These are phyloP conservation scores for Spatulosminthurus flaviceps DNA, from an alignment of 2,888 invertebrate genomes.

Conservation along the genomic window DNA sequence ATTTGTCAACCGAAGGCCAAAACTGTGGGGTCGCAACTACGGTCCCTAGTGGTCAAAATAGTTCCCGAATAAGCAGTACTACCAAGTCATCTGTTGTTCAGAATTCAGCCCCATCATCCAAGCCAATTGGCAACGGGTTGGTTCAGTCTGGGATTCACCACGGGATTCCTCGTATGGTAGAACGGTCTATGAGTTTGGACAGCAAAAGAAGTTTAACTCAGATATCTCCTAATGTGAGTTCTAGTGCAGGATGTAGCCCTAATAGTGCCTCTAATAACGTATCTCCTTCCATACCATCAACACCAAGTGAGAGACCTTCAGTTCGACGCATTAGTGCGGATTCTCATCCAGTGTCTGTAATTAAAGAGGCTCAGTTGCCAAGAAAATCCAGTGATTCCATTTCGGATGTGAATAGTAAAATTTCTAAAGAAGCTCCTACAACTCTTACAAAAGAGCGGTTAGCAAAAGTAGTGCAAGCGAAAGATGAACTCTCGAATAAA, in stretches of 20 bases:
- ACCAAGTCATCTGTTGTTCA: constrained; percentile 36
- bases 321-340: constrained; percentile 61
- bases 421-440: constrained; percentile 30
- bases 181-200: constrained; percentile 62
- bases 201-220: constrained; percentile 54
- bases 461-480: constrained; percentile 31
- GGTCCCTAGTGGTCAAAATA: constrained; percentile 25
- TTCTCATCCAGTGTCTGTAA: constrained; percentile 42
- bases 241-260: constrained; percentile 41
- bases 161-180: constrained; percentile 59
- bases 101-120: constrained; percentile 36
- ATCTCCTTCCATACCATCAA: constrained; percentile 29
- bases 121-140: constrained; percentile 1
- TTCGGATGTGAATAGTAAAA: constrained; percentile 20
- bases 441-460: constrained; percentile 28
- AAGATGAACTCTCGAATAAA: constrained; percentile 43
- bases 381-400: constrained; percentile 39
- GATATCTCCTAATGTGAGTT: constrained; percentile 31
- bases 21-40: neutral
- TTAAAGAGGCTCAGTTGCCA: constrained; percentile 40
- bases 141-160: constrained; percentile 50
- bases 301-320: constrained; percentile 17
- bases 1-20: neutral
- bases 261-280: constrained; percentile 41
- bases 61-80: constrained; percentile 38